Conservation (phyloP, 1,140 invertebrate species). For the Zaprionus tsacasi region DNA sequence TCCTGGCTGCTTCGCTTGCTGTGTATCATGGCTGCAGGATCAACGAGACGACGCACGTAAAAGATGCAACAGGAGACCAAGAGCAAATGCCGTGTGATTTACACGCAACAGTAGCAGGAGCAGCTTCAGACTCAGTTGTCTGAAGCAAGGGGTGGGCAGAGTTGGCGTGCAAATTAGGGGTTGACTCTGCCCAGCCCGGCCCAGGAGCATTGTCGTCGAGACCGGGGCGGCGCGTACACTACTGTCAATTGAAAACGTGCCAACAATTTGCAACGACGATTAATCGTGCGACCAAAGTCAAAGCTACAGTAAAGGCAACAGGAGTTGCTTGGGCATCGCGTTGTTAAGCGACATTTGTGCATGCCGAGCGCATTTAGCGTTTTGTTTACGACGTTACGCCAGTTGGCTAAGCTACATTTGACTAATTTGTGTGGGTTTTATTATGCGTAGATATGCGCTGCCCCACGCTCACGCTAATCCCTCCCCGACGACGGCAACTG, state of each 20-base stretch:
- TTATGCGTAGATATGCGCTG: conserved; percentile 57
- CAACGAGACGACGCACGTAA: conserved; percentile 65
- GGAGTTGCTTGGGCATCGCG: neutral
- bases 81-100: conserved; percentile 79
- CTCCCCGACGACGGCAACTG: neutral
- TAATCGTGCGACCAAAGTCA: conserved; percentile 77
- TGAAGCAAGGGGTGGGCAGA: neutral
- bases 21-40: conserved; percentile 50
- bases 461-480: neutral
- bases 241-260: conserved; percentile 84
- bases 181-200: conserved; percentile 45
- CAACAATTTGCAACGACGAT: conserved; percentile 84
- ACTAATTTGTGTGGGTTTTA: conserved; percentile 73
- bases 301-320: conserved; percentile 22
- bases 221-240: conserved; percentile 38
- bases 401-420: conserved; percentile 49
- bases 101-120: conserved; percentile 57
- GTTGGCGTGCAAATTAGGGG: conserved; percentile 75
- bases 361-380: conserved; percentile 67
- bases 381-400: conserved; percentile 71
- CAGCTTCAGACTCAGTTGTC: conserved; percentile 5
- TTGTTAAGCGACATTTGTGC: conserved; percentile 47
- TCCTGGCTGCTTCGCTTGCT: neutral
- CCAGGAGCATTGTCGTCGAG: conserved; percentile 25
- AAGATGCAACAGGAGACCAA: conserved; percentile 76